Percentiles rank a stretch among this genome's conserved stretches.
Evolutionary conservation across 2,888 invertebrate species (phyloP).

Genomic region (Lydus trimaculatus): DNA sequence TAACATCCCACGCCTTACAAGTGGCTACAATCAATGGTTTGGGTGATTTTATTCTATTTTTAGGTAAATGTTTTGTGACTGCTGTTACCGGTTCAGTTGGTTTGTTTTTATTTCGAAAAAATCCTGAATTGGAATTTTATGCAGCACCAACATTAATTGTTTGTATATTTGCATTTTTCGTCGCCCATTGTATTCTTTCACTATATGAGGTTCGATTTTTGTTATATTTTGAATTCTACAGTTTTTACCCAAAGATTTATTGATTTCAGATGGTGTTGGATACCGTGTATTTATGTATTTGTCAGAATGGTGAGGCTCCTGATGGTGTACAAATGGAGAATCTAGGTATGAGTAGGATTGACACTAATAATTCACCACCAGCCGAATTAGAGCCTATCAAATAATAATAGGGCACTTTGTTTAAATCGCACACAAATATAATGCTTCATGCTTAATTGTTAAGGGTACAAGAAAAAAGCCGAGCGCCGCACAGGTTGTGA

Average conservation of each 20-base stretch:
- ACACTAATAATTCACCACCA: slow-evolving; percentile 39
- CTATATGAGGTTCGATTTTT: slow-evolving; percentile 81
- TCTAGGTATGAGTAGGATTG: slow-evolving; percentile 69
- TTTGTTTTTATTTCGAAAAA: slow-evolving; percentile 76
- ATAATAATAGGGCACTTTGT: slow-evolving; percentile 27
- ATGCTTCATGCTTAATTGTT: background rate
- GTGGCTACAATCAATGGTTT: slow-evolving; percentile 92
- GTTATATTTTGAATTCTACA: background rate
- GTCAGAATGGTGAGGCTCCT: slow-evolving; percentile 87
- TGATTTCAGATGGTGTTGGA: slow-evolving; percentile 87
- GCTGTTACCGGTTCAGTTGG: slow-evolving; percentile 83
- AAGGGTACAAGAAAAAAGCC: background rate
- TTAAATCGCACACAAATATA: slow-evolving; percentile 3
- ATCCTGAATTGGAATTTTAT: slow-evolving; percentile 79
- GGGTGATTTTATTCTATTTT: slow-evolving; percentile 91
- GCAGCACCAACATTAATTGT: slow-evolving; percentile 86
- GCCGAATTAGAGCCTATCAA: slow-evolving; percentile 62
- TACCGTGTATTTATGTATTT: slow-evolving; percentile 91
- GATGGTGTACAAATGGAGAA: slow-evolving; percentile 85
- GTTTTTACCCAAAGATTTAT: slow-evolving; percentile 20
- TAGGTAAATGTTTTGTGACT: slow-evolving; percentile 86
- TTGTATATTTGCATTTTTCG: slow-evolving; percentile 87
- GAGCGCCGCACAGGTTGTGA: slow-evolving; percentile 10
- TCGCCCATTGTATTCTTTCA: slow-evolving; percentile 92
- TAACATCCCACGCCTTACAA: slow-evolving; percentile 83